These are phyloP conservation scores for Lates japonicus DNA, from an alignment of 2,797 vertebrate genomes.

Conservation along the genomic window DNA sequence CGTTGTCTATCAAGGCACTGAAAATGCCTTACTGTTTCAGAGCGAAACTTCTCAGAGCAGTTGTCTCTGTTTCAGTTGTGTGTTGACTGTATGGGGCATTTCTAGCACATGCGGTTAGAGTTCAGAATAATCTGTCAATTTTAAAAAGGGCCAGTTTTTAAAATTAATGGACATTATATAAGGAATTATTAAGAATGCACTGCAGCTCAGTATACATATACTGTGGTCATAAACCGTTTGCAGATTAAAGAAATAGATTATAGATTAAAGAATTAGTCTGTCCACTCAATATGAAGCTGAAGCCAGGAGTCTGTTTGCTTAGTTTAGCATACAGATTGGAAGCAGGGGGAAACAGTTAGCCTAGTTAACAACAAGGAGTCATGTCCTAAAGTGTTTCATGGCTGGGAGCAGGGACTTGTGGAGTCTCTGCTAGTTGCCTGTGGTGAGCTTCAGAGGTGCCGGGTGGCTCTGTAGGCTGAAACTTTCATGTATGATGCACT, in stretches of 20 bases:
- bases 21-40: slow-evolving; percentile 16
- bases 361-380: no score
- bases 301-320: neutral
- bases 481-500: neutral
- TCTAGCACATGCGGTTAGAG: neutral
- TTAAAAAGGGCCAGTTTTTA: neutral
- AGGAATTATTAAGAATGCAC: neutral
- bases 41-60: neutral
- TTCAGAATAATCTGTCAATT: neutral
- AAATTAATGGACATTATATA: neutral
- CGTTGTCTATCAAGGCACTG: neutral
- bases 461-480: neutral
- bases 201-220: neutral
- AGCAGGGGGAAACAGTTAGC: neutral
- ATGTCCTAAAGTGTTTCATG: no score
- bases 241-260: neutral
- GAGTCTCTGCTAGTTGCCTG: neutral
- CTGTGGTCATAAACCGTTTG: neutral
- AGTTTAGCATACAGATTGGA: neutral
- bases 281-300: no score
- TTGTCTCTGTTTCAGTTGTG: slow-evolving; percentile 14
- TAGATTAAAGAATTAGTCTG: neutral
- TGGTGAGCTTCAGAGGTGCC: neutral
- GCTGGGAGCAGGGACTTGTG: neutral
- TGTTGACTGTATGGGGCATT: neutral